Evolutionary conservation across 2,888 invertebrate genomes (phyloP).

Genomic region (Papilio gigon): DNA sequence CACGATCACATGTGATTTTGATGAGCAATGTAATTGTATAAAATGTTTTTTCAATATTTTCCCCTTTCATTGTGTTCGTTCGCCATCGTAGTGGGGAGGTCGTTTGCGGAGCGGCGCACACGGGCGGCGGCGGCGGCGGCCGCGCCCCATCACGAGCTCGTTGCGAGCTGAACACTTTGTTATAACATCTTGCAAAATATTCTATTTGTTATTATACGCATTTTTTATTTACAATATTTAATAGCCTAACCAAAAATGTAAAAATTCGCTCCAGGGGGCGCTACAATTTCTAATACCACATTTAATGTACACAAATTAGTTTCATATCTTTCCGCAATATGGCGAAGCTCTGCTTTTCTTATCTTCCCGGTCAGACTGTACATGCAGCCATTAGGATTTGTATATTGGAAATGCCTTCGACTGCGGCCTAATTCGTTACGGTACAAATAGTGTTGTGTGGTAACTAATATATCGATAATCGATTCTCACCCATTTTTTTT

Average conservation of each 20-base stretch:
- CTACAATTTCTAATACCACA: too few relatives aligned
- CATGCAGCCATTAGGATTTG: background rate
- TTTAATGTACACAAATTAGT: too few relatives aligned
- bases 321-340: too few relatives aligned
- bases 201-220: constrained; percentile 76
- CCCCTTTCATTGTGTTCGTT: too few relatives aligned
- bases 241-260: too few relatives aligned
- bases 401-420: background rate
- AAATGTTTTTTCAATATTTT: constrained; percentile 3
- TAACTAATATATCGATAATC: background rate
- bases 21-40: background rate
- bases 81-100: too few relatives aligned
- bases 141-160: too few relatives aligned
- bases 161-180: background rate
- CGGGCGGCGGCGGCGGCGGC: constrained; percentile 26
- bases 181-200: constrained; percentile 71
- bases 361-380: too few relatives aligned
- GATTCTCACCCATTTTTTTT: background rate
- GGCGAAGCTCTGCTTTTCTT: too few relatives aligned
- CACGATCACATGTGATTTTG: background rate
- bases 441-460: background rate
- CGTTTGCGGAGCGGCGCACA: constrained; percentile 31
- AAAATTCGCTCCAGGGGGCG: too few relatives aligned
- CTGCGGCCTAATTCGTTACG: constrained; percentile 23
- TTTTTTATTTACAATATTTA: too few relatives aligned